Evolutionary conservation across 2,797 vertebrate genomes (phyloP), one percentile per base, ranked within the genome.

Genomic region (Labeo calbasu): DNA sequence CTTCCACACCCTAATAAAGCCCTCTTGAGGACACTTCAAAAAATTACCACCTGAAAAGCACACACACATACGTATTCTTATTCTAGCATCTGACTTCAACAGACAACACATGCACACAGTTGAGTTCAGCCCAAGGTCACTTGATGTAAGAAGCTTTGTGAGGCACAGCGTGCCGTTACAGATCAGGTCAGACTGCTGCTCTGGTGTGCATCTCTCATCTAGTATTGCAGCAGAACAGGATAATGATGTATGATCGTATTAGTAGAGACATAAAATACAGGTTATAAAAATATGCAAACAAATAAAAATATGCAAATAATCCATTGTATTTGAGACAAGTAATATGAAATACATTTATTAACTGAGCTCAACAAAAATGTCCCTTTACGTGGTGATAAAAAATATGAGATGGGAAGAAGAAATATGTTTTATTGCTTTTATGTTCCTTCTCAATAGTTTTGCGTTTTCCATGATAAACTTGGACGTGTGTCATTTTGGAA

Each of bases 61-160:
- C 1, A 55, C 1, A 55, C 65, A 48, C 46, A 50, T 21, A 48
- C 23, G 21, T 36, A 61, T 46, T 77, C 36, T 61, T 50, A 46
- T 50, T 53, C 12, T 25, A 25, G 32, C 28, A 57, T 63, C 68
- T 4, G 46, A 70, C 55, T 55, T 75, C 43, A 51, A 73, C 32
- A 48, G 53, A 59, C 32, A 65, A 55, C 69, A 79, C 32, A 43
- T 59, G 9, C 11, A 77, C 46, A 80, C 48, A 66, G 36, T 79
- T 21, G 76, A 76, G 66, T 28, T 72, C 23, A 71, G 48, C 79
- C 75, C 76, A 77, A 85, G 76, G 70, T 73, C 83, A 80, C 43
- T 84, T 81, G 61, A 25, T 79, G 53, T 71, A n/a, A 76, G 72
- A 55, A 79, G 51, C 69, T 68, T 77, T 81, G 79, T 50, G 79